Percentiles rank a stretch among this genome's conserved stretches.
These are phyloP conservation scores for Pygoscelis antarcticus DNA, from an alignment of 2,113 vertebrate genomes.

Conservation along the genomic window DNA sequence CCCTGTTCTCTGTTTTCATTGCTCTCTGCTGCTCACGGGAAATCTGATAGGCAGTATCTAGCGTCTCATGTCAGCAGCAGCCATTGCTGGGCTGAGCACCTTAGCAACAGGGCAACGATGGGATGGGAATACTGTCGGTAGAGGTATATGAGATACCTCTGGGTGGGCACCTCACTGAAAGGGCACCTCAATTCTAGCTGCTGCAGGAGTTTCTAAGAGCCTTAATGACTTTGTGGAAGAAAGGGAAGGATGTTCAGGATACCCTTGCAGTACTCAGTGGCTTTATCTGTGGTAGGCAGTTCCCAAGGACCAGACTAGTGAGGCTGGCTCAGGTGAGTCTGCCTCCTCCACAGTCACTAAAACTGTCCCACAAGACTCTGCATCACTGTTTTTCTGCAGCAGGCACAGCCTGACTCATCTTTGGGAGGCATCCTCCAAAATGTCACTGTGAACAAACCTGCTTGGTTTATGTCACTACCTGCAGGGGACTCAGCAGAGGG, in stretches of 20 bases:
- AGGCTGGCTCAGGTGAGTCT: conserved; percentile 38
- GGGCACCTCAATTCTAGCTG: background rate
- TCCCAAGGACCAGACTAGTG: background rate
- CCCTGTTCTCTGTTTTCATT: conserved; percentile 47
- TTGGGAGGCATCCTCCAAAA: conserved; percentile 46
- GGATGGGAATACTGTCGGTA: background rate
- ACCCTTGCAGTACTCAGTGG: background rate
- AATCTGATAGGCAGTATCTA: conserved; percentile 41
- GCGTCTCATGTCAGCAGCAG: conserved; percentile 21
- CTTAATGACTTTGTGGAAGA: background rate
- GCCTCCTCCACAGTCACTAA: conserved; percentile 29
- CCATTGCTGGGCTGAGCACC: conserved; percentile 6
- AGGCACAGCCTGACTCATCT: conserved; percentile 56
- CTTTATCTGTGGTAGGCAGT: background rate
- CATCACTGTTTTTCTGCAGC: conserved; percentile 45
- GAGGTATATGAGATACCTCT: background rate
- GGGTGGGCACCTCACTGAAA: background rate
- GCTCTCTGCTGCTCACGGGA: conserved; percentile 8
- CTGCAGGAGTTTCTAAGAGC: background rate
- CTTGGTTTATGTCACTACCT: conserved; percentile 42
- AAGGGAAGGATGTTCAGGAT: background rate
- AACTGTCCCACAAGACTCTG: conserved; percentile 36
- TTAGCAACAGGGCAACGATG: background rate
- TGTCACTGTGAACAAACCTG: conserved; percentile 26
- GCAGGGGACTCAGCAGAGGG: background rate